Evolutionary conservation across 1,140 invertebrate species (phyloP).

Genomic region (Tribolium castaneum): DNA sequence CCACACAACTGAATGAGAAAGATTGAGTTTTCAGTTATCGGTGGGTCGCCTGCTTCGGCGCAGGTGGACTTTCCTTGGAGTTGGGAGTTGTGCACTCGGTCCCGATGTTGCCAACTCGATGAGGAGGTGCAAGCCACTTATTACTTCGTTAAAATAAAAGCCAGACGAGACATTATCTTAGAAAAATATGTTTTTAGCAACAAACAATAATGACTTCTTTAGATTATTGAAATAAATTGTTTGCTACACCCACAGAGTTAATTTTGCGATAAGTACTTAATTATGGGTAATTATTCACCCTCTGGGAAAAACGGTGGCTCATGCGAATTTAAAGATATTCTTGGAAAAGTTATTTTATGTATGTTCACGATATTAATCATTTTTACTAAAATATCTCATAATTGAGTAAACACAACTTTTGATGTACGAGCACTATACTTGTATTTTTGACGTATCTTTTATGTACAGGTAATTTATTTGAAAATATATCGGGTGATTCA

Average conservation of each 20-base stretch:
- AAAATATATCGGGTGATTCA: too few relatives aligned
- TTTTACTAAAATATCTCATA: too few relatives aligned
- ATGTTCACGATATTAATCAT: too few relatives aligned
- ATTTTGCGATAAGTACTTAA: not conserved
- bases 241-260: too few relatives aligned
- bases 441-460: not conserved
- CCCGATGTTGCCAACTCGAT: slow-evolving; percentile 11
- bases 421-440: too few relatives aligned
- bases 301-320: not conserved
- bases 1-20: slow-evolving; percentile 2
- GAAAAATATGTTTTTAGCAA: not conserved
- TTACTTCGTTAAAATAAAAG: too few relatives aligned
- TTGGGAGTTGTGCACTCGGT: not conserved
- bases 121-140: not conserved
- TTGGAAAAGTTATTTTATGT: not conserved
- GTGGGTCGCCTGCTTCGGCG: slow-evolving; percentile 9
- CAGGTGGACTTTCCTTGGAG: slow-evolving; percentile 4
- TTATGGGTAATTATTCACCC: not conserved
- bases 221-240: too few relatives aligned
- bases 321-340: not conserved
- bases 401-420: too few relatives aligned
- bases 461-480: too few relatives aligned
- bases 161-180: not conserved
- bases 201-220: not conserved
- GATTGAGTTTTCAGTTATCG: slow-evolving; percentile 8